A percentile compares a stretch with the other conserved stretches of the same genome.
phyloP scores from a whole-genome alignment of 2,797 vertebrate genomes.

The Caiman crocodilus region DNA sequence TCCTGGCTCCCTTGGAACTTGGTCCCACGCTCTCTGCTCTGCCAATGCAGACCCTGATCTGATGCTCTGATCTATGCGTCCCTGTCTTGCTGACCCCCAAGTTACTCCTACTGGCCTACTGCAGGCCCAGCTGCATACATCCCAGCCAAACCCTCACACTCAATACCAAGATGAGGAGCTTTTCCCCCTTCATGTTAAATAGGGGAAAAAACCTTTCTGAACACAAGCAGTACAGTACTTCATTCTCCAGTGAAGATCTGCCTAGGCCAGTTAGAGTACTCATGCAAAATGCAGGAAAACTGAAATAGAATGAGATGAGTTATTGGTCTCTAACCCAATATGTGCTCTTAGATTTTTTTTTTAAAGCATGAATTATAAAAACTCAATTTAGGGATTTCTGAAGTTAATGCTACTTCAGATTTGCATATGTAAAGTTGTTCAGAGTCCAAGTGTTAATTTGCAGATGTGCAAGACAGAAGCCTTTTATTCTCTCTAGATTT shows the following conservation, averaged over 20 bases:
- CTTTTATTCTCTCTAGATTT: background rate
- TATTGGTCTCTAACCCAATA: slow-evolving; percentile 8
- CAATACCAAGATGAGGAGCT: background rate
- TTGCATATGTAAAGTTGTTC: background rate
- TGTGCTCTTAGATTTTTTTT: background rate
- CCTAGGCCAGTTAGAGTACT: background rate
- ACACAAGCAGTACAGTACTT: background rate
- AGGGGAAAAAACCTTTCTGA: background rate
- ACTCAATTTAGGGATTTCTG: background rate
- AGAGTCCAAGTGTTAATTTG: slow-evolving; percentile 1
- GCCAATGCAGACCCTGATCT: too few species aligned
- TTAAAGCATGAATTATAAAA: background rate
- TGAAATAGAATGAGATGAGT: slow-evolving; percentile 64
- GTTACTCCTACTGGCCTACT: background rate
- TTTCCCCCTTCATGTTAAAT: background rate
- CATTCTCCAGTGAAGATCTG: background rate
- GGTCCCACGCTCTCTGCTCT: too few species aligned
- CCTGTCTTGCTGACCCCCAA: background rate
- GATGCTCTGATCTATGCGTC: background rate
- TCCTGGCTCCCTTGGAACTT: too few species aligned
- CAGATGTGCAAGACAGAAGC: background rate
- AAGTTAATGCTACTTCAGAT: background rate
- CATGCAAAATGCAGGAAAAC: slow-evolving; percentile 65
- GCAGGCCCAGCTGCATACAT: slow-evolving; percentile 26
- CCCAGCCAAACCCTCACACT: slow-evolving; percentile 41